Evolutionary conservation across 2,888 invertebrate genomes (phyloP), one percentile per base, ranked within the genome.

Genomic region (Syritta pipiens): DNA sequence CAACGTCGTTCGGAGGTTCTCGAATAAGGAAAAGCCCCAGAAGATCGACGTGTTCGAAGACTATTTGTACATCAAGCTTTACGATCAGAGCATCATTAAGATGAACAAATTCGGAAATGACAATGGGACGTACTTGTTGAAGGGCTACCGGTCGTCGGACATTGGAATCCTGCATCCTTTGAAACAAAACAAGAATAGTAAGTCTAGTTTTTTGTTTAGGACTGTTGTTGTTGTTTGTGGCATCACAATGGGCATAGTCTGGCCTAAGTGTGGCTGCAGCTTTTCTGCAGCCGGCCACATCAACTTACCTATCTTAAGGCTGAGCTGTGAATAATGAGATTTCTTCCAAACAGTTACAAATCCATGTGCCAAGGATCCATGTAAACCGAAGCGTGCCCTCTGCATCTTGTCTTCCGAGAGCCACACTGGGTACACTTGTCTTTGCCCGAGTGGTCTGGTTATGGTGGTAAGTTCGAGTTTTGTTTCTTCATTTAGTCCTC

Each of bases 41-140:
- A 92, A 92, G 86, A 88, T 95, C 26, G 94, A 94, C 83, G 91
- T 95, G 0, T 94, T 95, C 85, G 94, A 94, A 86, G 93, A 94
- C 84, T 90, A 89, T 71, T 85, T 94, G 7, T 95, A 92, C 85
- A 90, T 94, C 19, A 91, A 93, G 32, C 91, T 93, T 2, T 92
- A 92, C 84, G 91, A 91, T 51, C 91, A 93, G 84, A 91, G 91
- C 77, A 91, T 94, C 42, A 88, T 92, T 35, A 90, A 91, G 82
- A 88, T 94, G 87, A 90, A 92, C 84, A 94, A 94, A 86, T 94
- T 93, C 86, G 93, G 93, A 10, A 88, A 88, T 51, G 91, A 90
- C 24, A 91, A 91, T 82, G 86, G 90, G 32, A 90, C 90, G 1
- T 91, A 91, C 83, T 88, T 92, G 68, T 89, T 91, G 0, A 90